Base-by-base conservation (phyloP, 2,797 vertebrate species). In the Mionectes olivaceus region DNA sequence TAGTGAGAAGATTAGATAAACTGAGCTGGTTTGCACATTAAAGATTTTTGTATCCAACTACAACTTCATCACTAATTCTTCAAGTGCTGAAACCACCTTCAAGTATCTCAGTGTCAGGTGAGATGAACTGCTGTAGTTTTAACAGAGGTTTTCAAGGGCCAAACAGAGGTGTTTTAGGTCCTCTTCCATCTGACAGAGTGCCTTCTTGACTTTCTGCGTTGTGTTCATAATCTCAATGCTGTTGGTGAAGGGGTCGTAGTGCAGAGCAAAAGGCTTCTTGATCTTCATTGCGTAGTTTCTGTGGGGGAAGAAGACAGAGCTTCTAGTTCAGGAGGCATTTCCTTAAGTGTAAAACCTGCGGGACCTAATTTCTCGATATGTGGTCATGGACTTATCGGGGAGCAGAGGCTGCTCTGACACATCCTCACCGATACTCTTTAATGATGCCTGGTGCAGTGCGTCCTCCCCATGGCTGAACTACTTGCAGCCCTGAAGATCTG, bases 231-330 rank as follows among this genome's bases (percentile, higher is more conserved):
- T 95, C 60, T 99, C 98, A 74, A 98, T 25, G 50, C 97, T 98
- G 97, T 97, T 98, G 90, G 98, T 99, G 87, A 98, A 98, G 0
- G 98, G 98, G 83, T 98, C 93, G 0, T 98, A 99, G 79, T 46
- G 96, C 32, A 99, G 95, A 6, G 97, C 96, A 86, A 99, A 99
- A 18, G 98, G 95, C 32, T 98, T 98, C 97, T 98, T 97, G 91
- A 98, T 99, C 78, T 96, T 98, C 49, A 96, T 91, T 9, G 97
- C 93, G 7, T 98, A 99, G 93, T 95, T 98, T 97, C 98, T 99
- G 95, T 32, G 43, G 35, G 59, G 43, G 65, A 47, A 84, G 23
- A 74, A 68, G 59, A 73, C n/a, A 81, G 39, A 89, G 82, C 25
- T 43, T 19, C 75, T 35, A 47, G 17, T 46, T 90, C 67, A 61